Evolutionary conservation across 2,888 invertebrate genomes (phyloP).

Genomic region (Euplagia quadripunctaria): DNA sequence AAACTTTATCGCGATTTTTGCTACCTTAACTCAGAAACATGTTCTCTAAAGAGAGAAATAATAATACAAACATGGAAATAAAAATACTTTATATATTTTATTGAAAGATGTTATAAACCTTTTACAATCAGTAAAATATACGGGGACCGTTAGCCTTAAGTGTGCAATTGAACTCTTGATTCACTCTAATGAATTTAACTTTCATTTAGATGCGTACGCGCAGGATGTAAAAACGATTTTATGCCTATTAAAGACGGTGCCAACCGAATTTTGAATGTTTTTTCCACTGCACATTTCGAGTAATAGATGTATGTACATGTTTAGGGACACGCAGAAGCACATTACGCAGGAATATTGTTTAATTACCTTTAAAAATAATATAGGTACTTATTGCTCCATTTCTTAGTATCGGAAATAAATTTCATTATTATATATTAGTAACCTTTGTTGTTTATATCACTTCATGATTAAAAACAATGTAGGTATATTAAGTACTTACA

Average conservation of each 20-base stretch:
- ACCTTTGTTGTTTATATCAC: not conserved
- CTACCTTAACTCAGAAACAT: not conserved
- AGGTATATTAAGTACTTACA: no score
- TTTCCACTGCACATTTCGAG: not conserved
- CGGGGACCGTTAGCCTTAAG: slow-evolving; percentile 10
- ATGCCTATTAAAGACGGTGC: slow-evolving; percentile 9
- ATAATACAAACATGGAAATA: not conserved
- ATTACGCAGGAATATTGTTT: not conserved
- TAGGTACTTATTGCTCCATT: not conserved
- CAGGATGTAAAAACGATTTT: slow-evolving; percentile 18
- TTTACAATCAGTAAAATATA: slow-evolving; percentile 8
- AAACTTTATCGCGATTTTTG: not conserved
- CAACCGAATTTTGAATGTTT: not conserved
- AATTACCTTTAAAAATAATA: not conserved
- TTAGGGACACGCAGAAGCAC: not conserved
- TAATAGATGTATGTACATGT: not conserved
- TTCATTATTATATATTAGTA: not conserved
- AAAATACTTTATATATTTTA: slow-evolving; percentile 21
- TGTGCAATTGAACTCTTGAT: slow-evolving; percentile 10
- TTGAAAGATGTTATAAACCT: slow-evolving; percentile 29
- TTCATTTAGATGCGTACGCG: slow-evolving; percentile 10
- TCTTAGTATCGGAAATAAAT: not conserved
- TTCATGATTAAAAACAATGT: not conserved
- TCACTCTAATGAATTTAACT: slow-evolving; percentile 14
- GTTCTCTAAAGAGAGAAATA: not conserved